Evolutionary conservation across 2,888 invertebrate genomes (phyloP).

Genomic region (Cryptophagus acutangulus): DNA sequence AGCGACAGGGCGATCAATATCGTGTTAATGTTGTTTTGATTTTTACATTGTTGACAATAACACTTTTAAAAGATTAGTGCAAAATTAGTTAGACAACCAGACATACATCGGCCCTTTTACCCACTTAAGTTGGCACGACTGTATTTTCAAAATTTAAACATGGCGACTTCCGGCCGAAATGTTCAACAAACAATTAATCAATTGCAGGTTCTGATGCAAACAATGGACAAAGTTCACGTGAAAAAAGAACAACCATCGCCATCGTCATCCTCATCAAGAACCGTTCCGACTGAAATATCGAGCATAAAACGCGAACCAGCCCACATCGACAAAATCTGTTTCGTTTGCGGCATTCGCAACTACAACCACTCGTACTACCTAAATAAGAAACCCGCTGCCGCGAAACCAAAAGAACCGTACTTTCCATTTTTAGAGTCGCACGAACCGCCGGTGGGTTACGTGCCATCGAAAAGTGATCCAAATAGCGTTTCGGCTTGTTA

Average conservation of each 20-base stretch:
- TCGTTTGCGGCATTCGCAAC: slow-evolving; percentile 70
- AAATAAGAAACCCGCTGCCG: slow-evolving; percentile 63
- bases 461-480: slow-evolving; percentile 39
- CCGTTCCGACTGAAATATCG: slow-evolving; percentile 23
- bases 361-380: slow-evolving; percentile 58
- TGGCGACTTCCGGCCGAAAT: too few species aligned
- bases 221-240: slow-evolving; percentile 52
- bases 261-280: slow-evolving; percentile 20
- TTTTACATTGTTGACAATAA: too few species aligned
- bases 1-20: slow-evolving; percentile 4
- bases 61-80: too few species aligned
- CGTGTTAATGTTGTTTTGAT: too few species aligned
- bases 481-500: slow-evolving; percentile 68
- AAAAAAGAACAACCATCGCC: slow-evolving; percentile 47
- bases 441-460: slow-evolving; percentile 76
- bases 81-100: too few species aligned
- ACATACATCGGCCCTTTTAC: too few species aligned
- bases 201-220: slow-evolving; percentile 38
- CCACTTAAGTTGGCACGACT: too few species aligned
- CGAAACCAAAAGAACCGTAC: slow-evolving; percentile 71
- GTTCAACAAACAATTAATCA: slow-evolving; percentile 7
- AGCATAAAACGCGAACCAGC: slow-evolving; percentile 20
- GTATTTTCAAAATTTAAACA: too few species aligned
- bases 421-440: slow-evolving; percentile 90
- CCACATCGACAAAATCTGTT: slow-evolving; percentile 50